These are phyloP conservation scores for Microplitis deprimator DNA, from an alignment of 2,888 invertebrate genomes.

Conservation along the genomic window DNA sequence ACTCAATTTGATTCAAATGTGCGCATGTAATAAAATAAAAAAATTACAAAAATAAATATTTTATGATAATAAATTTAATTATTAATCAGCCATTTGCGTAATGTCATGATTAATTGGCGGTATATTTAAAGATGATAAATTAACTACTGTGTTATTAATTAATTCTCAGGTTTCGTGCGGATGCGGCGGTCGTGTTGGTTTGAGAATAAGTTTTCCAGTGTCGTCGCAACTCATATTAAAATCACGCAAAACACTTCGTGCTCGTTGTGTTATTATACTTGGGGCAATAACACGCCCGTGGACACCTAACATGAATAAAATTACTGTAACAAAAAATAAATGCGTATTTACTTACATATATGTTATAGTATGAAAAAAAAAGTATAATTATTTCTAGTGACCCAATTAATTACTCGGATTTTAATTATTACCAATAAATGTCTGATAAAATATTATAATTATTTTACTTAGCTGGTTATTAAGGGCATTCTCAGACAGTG, in stretches of 20 bases:
- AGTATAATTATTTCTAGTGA: no score
- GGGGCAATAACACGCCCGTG: constrained; percentile 97
- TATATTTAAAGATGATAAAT: constrained; percentile 8
- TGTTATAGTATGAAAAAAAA: no score
- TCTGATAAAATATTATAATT: no score
- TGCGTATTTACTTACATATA: background rate
- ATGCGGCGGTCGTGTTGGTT: constrained; percentile 76
- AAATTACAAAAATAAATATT: background rate
- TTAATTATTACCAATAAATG: no score
- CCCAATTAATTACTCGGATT: no score
- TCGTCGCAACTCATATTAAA: constrained; percentile 99
- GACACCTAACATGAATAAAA: constrained; percentile 89
- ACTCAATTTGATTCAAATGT: background rate
- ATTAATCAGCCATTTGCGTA: constrained; percentile 1
- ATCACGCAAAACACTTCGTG: constrained; percentile 90
- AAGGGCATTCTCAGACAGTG: no score
- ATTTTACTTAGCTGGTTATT: no score
- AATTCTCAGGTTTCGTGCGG: constrained; percentile 64
- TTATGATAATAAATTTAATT: constrained; percentile 9
- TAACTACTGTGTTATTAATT: constrained; percentile 27
- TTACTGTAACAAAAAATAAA: constrained; percentile 74
- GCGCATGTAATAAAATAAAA: background rate
- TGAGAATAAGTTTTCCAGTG: constrained; percentile 94
- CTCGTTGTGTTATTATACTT: constrained; percentile 93
- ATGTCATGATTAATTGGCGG: constrained; percentile 1